A percentile compares a stretch with the other conserved stretches of the same genome.
Evolutionary conservation across 1,140 invertebrate genomes (phyloP).

Genomic region (Orchestia grillus): DNA sequence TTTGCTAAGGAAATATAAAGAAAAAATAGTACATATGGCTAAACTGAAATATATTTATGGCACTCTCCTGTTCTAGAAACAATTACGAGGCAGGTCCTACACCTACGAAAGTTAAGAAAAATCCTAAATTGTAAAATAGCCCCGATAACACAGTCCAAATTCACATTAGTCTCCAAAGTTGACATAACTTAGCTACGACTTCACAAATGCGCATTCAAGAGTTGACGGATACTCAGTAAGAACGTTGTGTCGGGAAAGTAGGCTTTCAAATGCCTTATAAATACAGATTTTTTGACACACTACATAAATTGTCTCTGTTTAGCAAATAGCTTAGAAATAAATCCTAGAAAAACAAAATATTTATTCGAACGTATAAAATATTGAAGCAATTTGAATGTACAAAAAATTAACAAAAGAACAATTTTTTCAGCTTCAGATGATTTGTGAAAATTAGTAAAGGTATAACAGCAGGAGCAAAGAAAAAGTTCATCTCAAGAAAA

Average conservation of each 20-base stretch:
- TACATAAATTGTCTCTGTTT: not conserved
- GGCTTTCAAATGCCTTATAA: not conserved
- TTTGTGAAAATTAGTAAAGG: not conserved
- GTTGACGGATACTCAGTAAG: not conserved
- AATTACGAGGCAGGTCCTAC: not conserved
- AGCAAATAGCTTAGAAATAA: not conserved
- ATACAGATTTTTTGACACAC: not conserved
- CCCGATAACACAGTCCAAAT: not conserved
- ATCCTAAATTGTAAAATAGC: not conserved
- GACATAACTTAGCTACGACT: not conserved
- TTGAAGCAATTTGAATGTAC: no score
- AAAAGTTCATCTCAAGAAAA: not conserved
- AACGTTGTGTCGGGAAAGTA: not conserved
- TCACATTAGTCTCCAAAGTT: not conserved
- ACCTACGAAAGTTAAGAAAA: not conserved
- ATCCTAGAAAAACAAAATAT: no score
- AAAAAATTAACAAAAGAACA: not conserved
- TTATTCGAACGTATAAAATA: no score
- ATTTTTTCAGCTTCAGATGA: not conserved
- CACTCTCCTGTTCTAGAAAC: no score
- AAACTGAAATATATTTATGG: not conserved
- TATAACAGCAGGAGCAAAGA: not conserved
- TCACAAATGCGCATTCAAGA: not conserved
- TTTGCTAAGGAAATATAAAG: not conserved
- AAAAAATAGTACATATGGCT: not conserved